Evolutionary conservation across 2,113 vertebrate species (phyloP).

Genomic region (Megaceryle torquata): DNA sequence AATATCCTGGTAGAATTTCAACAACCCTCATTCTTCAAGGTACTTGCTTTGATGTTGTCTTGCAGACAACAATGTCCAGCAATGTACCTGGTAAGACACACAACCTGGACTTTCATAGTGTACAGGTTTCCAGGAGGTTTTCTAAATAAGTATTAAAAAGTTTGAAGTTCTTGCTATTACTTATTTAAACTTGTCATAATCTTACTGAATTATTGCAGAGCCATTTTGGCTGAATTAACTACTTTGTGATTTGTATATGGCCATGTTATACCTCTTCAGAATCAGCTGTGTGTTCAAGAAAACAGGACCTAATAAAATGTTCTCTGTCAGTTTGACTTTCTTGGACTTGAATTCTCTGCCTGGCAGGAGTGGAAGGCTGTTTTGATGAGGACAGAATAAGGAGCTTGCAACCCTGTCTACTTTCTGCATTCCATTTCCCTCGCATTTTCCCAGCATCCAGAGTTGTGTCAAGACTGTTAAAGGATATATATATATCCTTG

Average conservation of each 20-base stretch:
- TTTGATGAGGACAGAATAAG: background rate
- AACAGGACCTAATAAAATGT: background rate
- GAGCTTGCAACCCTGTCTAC: background rate
- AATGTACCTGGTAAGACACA: background rate
- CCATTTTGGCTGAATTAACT: background rate
- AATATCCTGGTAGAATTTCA: background rate
- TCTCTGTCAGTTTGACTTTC: background rate
- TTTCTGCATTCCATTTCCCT: background rate
- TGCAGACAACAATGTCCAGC: rapidly evolving
- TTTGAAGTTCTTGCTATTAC: background rate
- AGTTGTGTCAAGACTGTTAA: background rate
- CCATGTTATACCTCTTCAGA: background rate
- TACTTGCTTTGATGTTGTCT: background rate
- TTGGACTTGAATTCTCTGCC: background rate
- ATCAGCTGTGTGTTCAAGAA: background rate
- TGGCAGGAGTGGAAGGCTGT: background rate
- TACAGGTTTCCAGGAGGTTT: background rate
- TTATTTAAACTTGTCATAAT: background rate
- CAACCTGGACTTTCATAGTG: background rate
- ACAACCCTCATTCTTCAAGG: background rate
- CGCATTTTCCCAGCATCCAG: background rate
- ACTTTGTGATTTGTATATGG: background rate
- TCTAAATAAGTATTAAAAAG: background rate
- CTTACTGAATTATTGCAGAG: rapidly evolving
- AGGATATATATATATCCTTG: background rate